These are phyloP conservation scores for Colossoma macropomum DNA, from an alignment of 2,113 vertebrate species.

Conservation along the genomic window DNA sequence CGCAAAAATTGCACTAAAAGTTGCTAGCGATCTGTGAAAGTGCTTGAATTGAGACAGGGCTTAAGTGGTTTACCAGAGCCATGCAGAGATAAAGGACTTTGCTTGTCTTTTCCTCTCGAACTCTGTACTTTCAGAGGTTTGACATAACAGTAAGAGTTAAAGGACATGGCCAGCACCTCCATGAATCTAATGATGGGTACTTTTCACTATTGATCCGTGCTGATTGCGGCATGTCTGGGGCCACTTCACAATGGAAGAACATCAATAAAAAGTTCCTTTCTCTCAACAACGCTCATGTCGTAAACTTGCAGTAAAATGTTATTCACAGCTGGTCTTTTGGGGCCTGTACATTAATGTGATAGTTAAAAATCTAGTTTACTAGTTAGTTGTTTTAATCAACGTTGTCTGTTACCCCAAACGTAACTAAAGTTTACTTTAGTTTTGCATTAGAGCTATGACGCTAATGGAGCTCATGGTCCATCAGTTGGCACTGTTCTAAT, in stretches of 20 bases:
- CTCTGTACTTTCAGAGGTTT: not conserved
- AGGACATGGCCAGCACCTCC: not conserved
- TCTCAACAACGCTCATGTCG: not conserved
- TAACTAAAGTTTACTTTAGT: too few species aligned
- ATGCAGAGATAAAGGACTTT: not conserved
- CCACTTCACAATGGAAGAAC: not conserved
- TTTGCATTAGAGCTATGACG: too few species aligned
- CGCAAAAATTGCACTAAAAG: too few species aligned
- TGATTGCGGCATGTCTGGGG: not conserved
- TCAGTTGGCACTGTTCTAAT: too few species aligned
- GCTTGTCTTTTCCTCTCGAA: not conserved
- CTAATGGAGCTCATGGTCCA: too few species aligned
- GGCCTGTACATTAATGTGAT: too few species aligned
- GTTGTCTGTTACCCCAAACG: too few species aligned
- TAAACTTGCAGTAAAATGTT: not conserved
- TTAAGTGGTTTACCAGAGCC: too few species aligned
- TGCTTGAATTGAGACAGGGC: too few species aligned
- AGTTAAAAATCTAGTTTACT: too few species aligned
- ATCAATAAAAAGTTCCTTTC: not conserved
- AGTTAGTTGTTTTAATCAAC: too few species aligned
- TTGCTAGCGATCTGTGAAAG: too few species aligned
- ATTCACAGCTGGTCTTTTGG: not conserved
- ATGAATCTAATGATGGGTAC: not conserved
- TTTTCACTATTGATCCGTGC: slow-evolving; percentile 9
- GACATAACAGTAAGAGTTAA: not conserved